Evolutionary conservation across 2,888 invertebrate genomes (phyloP).

Genomic region (Catocala nupta): DNA sequence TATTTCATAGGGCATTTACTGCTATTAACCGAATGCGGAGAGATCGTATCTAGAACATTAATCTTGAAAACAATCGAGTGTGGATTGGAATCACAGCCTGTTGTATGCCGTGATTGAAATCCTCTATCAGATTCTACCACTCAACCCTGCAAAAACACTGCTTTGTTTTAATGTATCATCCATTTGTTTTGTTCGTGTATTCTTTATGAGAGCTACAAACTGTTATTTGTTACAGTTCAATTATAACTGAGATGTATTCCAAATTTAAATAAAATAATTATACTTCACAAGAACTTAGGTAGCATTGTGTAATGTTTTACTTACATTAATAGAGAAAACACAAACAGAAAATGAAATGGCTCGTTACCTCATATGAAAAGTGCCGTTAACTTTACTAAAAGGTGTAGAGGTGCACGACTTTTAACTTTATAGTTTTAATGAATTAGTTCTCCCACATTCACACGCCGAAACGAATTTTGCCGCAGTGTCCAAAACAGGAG

Average conservation of each 20-base stretch:
- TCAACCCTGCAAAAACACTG: slow-evolving; percentile 1
- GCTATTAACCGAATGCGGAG: slow-evolving; percentile 8
- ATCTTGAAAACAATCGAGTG: slow-evolving; percentile 23
- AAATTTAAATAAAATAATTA: no score
- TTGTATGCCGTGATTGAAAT: slow-evolving; percentile 27
- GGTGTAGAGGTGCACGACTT: background rate
- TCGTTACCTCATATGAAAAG: no score
- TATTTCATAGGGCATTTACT: slow-evolving; percentile 23
- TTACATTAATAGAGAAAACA: no score
- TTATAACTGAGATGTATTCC: no score
- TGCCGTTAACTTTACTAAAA: background rate
- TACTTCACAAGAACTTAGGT: no score
- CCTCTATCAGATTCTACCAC: slow-evolving; percentile 13
- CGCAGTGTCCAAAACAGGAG: slow-evolving; percentile 45
- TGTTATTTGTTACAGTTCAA: no score
- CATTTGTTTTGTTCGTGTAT: background rate
- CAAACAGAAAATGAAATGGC: no score
- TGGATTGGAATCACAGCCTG: slow-evolving; percentile 16
- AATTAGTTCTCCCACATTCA: slow-evolving; percentile 18
- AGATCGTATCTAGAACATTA: slow-evolving; percentile 13
- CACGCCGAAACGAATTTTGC: slow-evolving; percentile 30
- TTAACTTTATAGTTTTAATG: background rate
- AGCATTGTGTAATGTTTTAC: no score
- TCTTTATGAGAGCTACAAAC: no score
- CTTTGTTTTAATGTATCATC: background rate